Evolutionary conservation across 1,140 invertebrate genomes (phyloP).

Genomic region (Drosophila sucinea): DNA sequence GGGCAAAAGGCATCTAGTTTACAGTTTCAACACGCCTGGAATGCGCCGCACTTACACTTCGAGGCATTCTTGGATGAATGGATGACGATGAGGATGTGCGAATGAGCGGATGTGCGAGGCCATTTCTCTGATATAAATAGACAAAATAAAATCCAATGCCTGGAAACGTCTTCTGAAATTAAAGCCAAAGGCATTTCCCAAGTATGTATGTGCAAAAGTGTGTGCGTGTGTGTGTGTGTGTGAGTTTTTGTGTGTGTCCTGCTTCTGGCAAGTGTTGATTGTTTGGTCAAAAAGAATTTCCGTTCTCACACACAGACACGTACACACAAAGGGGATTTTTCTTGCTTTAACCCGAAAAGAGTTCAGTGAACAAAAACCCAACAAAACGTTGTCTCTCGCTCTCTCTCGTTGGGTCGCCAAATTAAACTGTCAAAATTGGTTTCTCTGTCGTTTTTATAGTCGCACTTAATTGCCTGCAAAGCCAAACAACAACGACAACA

Average conservation of each 20-base stretch:
- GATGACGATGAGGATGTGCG: constrained; percentile 22
- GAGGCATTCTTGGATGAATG: constrained; percentile 42
- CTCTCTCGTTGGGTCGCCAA: constrained; percentile 21
- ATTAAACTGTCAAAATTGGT: constrained; percentile 52
- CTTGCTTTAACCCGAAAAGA: constrained; percentile 27
- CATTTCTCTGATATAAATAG: constrained; percentile 64
- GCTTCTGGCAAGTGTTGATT: constrained; percentile 61
- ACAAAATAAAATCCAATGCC: constrained; percentile 58
- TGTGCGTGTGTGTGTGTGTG: constrained; percentile 23
- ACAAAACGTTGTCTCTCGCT: constrained; percentile 26
- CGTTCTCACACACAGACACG: constrained; percentile 10
- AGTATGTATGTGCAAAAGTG: constrained; percentile 60
- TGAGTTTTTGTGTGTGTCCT: constrained; percentile 24
- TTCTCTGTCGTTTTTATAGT: constrained; percentile 32
- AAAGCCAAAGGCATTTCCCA: constrained; percentile 74
- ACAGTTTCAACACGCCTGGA: constrained; percentile 76
- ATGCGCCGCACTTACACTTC: constrained; percentile 79
- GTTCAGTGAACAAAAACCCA: constrained; percentile 4
- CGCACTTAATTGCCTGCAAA: constrained; percentile 41
- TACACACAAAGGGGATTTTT: constrained; percentile 40
- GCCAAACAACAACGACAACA: constrained; percentile 4
- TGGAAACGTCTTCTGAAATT: constrained; percentile 69
- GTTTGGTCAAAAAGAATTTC: constrained; percentile 67
- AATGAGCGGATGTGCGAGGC: constrained; percentile 24
- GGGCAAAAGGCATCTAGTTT: constrained; percentile 57